Conservation (phyloP, 2,113 vertebrate species). For the Cyanoramphus novaezelandiae region DNA sequence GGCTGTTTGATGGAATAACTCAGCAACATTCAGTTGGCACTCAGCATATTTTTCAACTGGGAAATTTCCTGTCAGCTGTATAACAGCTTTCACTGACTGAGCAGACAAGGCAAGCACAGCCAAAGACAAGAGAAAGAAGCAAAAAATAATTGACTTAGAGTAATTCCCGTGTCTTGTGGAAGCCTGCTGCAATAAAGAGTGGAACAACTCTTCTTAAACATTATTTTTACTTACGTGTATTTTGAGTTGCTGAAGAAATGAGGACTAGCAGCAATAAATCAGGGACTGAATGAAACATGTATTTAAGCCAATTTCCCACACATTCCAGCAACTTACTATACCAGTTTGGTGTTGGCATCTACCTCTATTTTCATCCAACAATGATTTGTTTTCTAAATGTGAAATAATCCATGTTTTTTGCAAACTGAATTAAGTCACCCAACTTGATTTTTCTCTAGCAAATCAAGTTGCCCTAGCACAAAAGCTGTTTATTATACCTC, state of each 20-base stretch:
- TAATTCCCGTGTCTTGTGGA: neutral
- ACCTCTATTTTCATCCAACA: neutral
- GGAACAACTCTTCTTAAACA: neutral
- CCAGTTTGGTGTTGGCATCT: neutral
- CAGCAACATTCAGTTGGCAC: neutral
- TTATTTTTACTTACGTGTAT: neutral
- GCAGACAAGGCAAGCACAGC: neutral
- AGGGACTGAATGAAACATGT: neutral
- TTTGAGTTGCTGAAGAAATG: neutral
- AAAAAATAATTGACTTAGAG: neutral
- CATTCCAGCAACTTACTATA: neutral
- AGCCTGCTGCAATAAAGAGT: neutral
- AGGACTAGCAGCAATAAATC: neutral
- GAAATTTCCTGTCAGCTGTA: neutral
- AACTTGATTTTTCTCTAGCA: neutral
- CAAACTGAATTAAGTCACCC: neutral
- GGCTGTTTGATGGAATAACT: neutral
- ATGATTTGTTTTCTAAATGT: neutral
- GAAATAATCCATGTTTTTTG: accelerated
- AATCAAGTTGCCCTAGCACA: neutral
- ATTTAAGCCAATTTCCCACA: neutral
- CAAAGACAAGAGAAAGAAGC: neutral
- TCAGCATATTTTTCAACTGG: neutral
- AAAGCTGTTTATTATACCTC: neutral
- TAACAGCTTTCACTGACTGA: neutral